phyloP scores from a whole-genome alignment of 1,140 invertebrate species.

The Brachionus sp. region DNA sequence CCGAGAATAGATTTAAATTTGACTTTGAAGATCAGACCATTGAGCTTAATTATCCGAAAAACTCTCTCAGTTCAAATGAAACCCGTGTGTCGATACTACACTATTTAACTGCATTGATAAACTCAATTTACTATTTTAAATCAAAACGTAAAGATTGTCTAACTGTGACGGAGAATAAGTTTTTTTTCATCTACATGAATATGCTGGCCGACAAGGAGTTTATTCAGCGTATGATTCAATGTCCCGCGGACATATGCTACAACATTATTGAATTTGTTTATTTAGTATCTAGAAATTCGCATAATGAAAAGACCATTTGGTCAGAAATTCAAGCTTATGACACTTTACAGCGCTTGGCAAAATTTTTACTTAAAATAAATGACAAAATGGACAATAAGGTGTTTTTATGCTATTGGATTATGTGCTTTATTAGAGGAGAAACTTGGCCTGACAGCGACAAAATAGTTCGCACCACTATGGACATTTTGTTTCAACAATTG shows the following conservation, averaged over 20 bases:
- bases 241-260: not conserved
- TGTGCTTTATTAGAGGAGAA: not conserved
- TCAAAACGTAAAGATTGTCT: not conserved
- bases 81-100: not conserved
- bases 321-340: not conserved
- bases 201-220: not conserved
- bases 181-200: slow-evolving; percentile 5
- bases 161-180: not conserved
- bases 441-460: not conserved
- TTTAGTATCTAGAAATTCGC: not conserved
- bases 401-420: not conserved
- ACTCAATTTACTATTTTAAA: slow-evolving; percentile 1
- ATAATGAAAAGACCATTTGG: not conserved
- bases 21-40: not conserved
- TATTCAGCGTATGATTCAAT: not conserved
- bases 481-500: not conserved
- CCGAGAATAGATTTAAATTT: not conserved
- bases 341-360: not conserved
- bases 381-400: not conserved
- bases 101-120: not conserved
- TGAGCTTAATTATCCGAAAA: slow-evolving; percentile 5
- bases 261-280: not conserved
- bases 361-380: not conserved
- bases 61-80: not conserved
- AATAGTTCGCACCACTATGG: not conserved